Base-by-base conservation (phyloP, 2,113 vertebrate species). In the Mesembrinibis cayennensis region DNA sequence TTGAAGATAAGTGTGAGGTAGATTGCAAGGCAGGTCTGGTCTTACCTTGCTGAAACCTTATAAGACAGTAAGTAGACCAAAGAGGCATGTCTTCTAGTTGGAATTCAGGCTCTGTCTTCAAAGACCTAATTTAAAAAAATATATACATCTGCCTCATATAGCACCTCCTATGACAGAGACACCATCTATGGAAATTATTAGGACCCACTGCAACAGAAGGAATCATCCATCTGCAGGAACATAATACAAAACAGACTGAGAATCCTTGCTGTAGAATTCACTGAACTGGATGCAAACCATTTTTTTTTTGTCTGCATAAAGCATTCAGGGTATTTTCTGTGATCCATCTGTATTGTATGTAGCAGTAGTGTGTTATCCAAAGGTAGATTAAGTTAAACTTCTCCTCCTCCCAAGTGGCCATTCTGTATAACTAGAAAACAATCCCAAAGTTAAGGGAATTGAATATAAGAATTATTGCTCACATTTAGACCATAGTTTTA, bases 371-470 rank as follows among this genome's bases (percentile, higher is more conserved):
- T 78, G 25, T 69, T 89, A 89, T 83, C 61, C 61, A 82, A 96
- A 92, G 29, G 29, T 32, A 88, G 62, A 89, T 94, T 83, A 87
- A 93, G 56, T 89, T 85, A 91, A 94, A 76, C 29, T 89, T 79
- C 21, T 67, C 13, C 26, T 93, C 45, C 53, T 95, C 72, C 34
- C 81, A 85, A 72, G 45, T 69, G 73, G 47, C 50, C 23, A 65
- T 91, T 91, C 40, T 52, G 94, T 69, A 38, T n/a, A 47, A 44
- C 50, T 86, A 88, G 67, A 93, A 96, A 93, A 87, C 45, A 71
- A 87, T 55, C 47, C 34, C 34, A 69, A 90, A 59, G 30, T 88
- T 87, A 93, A 84, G 67, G 73, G 32, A 94, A 93, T 47, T 94
- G 56, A 73, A 73, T 76, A 9, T 63, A 73, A 96, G 77, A 87